Conservation (phyloP, 2,797 vertebrate species). For the Neoniphon sammara region DNA sequence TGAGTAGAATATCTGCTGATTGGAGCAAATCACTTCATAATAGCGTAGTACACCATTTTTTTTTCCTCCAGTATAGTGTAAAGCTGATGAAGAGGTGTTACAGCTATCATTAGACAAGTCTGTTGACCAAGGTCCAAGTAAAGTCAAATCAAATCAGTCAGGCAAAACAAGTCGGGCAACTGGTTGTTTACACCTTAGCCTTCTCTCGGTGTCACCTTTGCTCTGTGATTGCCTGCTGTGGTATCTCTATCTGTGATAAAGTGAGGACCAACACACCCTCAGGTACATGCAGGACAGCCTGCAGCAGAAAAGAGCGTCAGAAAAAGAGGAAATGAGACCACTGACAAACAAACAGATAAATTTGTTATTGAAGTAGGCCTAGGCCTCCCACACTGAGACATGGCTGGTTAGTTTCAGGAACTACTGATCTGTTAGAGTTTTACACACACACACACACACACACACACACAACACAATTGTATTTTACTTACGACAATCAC, state of each 20-base stretch:
- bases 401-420: conserved; percentile 4
- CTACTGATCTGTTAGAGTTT: background rate
- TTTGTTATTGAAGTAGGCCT: background rate
- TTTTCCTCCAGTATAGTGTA: too few relatives aligned
- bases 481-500: conserved; percentile 2
- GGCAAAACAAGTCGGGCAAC: conserved; percentile 19
- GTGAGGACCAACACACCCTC: background rate
- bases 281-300: background rate
- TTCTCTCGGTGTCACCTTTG: conserved; percentile 9
- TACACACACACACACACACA: background rate
- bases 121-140: conserved; percentile 20
- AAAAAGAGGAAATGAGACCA: conserved; percentile 11
- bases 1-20: conserved; percentile 2
- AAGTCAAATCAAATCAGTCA: conserved; percentile 28
- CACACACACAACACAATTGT: background rate
- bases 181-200: background rate
- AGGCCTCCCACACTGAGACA: background rate
- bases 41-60: conserved; percentile 17
- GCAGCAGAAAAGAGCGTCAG: conserved; percentile 1
- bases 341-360: background rate
- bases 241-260: background rate
- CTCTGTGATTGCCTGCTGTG: background rate
- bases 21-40: conserved; percentile 30
- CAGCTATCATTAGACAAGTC: conserved; percentile 21
- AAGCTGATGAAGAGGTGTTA: too few relatives aligned